phyloP scores from a whole-genome alignment of 1,140 invertebrate species.

The Heliconius eleuchia region DNA sequence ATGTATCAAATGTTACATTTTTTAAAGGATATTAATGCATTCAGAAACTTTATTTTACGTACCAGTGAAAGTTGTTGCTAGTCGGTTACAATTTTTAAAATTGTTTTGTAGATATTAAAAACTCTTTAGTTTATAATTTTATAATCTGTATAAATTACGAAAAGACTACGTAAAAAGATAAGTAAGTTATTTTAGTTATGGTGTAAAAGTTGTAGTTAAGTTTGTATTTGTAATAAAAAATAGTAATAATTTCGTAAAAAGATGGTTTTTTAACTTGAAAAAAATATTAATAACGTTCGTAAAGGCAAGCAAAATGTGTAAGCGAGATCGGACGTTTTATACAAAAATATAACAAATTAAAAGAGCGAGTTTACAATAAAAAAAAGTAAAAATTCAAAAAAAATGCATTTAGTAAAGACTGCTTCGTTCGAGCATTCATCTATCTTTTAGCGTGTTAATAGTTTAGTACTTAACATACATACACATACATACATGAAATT shows the following conservation, averaged over 20 bases:
- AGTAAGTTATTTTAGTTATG: not conserved
- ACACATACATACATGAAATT: constrained; percentile 5
- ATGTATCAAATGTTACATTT: not conserved
- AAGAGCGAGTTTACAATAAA: not conserved
- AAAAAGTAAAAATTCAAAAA: not conserved
- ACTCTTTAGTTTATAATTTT: not conserved
- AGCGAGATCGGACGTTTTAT: not conserved
- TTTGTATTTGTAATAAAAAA: not conserved
- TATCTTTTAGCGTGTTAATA: constrained; percentile 10
- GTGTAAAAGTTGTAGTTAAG: not conserved
- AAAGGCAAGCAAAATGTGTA: not conserved
- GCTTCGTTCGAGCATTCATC: constrained; percentile 2
- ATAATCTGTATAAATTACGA: constrained; percentile 8
- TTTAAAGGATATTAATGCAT: not conserved
- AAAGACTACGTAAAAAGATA: not conserved
- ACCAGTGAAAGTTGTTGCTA: constrained; percentile 12
- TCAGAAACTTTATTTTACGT: not conserved
- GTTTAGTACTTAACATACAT: constrained; percentile 12
- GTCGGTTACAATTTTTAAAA: constrained; percentile 8
- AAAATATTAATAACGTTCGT: not conserved
- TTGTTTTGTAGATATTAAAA: not conserved
- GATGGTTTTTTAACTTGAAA: not conserved
- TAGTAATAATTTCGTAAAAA: not conserved
- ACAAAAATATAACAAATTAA: not conserved
- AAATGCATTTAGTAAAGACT: constrained; percentile 15